Conservation (phyloP, 2,888 invertebrate species). For the Corythucha ciliata region DNA sequence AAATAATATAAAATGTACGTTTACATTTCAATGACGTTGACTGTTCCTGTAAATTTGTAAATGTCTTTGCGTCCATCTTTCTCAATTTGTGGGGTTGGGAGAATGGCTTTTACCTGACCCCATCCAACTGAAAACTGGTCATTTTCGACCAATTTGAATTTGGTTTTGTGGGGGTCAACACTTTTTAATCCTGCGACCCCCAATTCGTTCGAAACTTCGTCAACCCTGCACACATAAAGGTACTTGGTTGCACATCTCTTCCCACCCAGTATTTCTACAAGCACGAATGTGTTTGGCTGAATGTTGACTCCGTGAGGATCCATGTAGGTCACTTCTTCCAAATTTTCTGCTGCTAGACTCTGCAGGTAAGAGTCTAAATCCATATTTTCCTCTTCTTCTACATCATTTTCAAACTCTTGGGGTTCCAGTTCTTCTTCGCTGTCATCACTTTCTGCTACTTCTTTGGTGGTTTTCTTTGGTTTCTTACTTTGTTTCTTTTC, state of each 20-base stretch:
- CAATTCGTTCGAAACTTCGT: constrained; percentile 7
- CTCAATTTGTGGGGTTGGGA: constrained; percentile 10
- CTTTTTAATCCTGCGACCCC: constrained; percentile 6
- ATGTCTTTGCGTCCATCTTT: constrained; percentile 12
- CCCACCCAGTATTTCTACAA: constrained; percentile 6
- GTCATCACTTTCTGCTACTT: no score
- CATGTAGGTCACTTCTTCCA: no score
- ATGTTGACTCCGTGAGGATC: not conserved
- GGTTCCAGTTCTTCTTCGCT: no score
- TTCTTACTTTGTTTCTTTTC: no score
- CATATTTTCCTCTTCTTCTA: no score
- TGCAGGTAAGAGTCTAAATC: no score
- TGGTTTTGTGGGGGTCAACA: constrained; percentile 9
- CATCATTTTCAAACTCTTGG: no score
- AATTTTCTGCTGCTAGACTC: no score
- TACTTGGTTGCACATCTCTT: constrained; percentile 3
- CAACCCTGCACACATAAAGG: constrained; percentile 1
- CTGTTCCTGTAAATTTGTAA: not conserved
- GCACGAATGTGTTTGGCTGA: not conserved
- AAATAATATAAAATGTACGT: no score
- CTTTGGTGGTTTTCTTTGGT: no score
- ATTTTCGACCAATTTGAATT: constrained; percentile 15
- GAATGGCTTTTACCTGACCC: constrained; percentile 16
- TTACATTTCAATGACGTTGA: no score
- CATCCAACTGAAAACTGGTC: constrained; percentile 13